phyloP scores from a whole-genome alignment of 2,797 vertebrate genomes.

The Heteromormyrus szaboi region DNA sequence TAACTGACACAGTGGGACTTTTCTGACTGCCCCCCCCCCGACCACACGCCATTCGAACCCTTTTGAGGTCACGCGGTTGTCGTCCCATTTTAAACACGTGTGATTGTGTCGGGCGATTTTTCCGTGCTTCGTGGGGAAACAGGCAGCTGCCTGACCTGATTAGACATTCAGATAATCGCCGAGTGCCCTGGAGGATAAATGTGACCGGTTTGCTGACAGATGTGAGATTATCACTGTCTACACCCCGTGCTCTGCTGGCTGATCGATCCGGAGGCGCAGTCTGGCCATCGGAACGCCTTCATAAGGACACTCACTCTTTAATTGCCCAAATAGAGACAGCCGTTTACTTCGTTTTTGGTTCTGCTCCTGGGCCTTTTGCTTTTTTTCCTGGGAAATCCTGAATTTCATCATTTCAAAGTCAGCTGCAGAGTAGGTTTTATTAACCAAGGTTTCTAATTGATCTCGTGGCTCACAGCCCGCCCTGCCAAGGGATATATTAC shows the following conservation, averaged over 20 bases:
- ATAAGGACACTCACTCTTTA: not conserved
- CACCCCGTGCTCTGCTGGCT: not conserved
- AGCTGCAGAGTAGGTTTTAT: not conserved
- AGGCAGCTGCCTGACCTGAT: not conserved
- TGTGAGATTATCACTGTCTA: not conserved
- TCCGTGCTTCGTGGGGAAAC: not conserved
- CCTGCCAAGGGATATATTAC: not conserved
- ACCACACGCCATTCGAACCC: not conserved
- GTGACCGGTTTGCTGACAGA: not conserved
- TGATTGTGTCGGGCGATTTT: not conserved
- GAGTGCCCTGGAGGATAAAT: not conserved
- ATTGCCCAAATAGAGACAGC: not conserved
- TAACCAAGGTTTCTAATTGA: not conserved
- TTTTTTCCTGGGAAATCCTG: not conserved
- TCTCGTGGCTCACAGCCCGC: not conserved
- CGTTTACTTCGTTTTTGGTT: not conserved
- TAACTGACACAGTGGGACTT: not conserved
- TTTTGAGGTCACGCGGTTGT: not conserved
- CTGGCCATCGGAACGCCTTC: not conserved
- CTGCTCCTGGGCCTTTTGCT: not conserved
- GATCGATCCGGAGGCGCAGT: not conserved
- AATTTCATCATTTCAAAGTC: not conserved
- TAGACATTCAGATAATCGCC: constrained; percentile 1
- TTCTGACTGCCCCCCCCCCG: not conserved
- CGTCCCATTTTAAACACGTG: not conserved